Evolutionary conservation across 2,888 invertebrate genomes (phyloP), one percentile per base, ranked within the genome.

Genomic region (Timandra comae): DNA sequence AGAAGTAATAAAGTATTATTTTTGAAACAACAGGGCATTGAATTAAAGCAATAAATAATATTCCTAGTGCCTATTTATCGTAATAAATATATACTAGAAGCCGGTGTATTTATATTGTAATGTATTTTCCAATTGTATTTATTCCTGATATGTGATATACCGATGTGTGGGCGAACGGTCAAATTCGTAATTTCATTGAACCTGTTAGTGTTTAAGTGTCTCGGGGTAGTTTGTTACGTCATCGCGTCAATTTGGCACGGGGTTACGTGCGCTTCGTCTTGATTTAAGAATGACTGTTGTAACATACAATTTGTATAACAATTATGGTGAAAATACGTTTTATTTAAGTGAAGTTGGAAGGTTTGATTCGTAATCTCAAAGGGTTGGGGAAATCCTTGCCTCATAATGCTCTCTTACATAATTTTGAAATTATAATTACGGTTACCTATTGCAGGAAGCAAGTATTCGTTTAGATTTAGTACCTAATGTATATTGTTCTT

Each of bases 391-490:
- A 64, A 66, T 55, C 73, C 76, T 81, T 80, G 81, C 84, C 81
- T 82, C 75, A 71, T 64, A 81, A 81, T 79, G 85, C 85, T 85
- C 85, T 85, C 85, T 84, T 63, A 54, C 67, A 40, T 76, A 63
- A 63, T 65, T 63, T 69, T 78, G 77, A 80, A 76, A 79, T 77
- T 80, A 77, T 76, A 72, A 68, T 68, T 71, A 80, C 82, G 80
- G 85, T 85, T 85, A 85, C 85, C 85, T 77, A 70, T 71, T 71
- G 79, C 73, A 75, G 77, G 79, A 84, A 66, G 74, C 78, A 79
- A 84, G 84, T 84, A 85, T 84, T 85, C 78, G 65, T 72, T 70
- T 82, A 84, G 78, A 39, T 57, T 49, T 74, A 81, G 66, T 59
- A 63, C 52, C 59, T 79, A 79, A 65, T 84, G 81, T 82, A 81